These are phyloP conservation scores for Hiodon tergisus DNA, from an alignment of 2,113 vertebrate genomes.

Conservation along the genomic window DNA sequence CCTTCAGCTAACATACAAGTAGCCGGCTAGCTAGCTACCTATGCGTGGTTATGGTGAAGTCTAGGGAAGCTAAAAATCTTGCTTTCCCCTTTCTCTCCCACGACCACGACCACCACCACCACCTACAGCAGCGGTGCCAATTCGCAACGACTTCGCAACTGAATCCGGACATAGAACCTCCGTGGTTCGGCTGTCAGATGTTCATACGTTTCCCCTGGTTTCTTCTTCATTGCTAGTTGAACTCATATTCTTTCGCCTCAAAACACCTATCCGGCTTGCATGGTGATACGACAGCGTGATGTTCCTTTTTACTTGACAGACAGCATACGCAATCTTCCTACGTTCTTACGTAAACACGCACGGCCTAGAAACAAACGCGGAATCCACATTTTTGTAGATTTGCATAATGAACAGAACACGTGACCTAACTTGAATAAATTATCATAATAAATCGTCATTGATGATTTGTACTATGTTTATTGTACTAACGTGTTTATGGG, in stretches of 20 bases:
- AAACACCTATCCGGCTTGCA: conserved; percentile 42
- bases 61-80: conserved; percentile 27
- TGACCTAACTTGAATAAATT: too few relatives aligned
- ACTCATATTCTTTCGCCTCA: conserved; percentile 30
- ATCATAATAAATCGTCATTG: too few relatives aligned
- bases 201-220: conserved; percentile 20
- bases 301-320: conserved; percentile 28
- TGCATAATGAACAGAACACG: too few relatives aligned
- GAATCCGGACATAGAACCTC: background rate
- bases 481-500: too few relatives aligned
- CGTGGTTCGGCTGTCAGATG: background rate
- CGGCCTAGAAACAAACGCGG: conserved; percentile 23
- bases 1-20: background rate
- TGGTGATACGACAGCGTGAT: conserved; percentile 29
- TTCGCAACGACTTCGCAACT: conserved; percentile 3
- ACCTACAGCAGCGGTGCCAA: background rate
- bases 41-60: conserved; percentile 22
- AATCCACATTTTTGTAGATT: background rate
- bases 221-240: conserved; percentile 25
- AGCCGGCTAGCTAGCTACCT: conserved; percentile 28
- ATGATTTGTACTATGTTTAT: too few relatives aligned
- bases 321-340: conserved; percentile 32
- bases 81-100: conserved; percentile 6
- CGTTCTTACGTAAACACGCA: conserved; percentile 41
- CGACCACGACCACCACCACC: conserved; percentile 7